Evolutionary conservation across 2,888 invertebrate genomes (phyloP), one percentile per base, ranked within the genome.

Genomic region (Teleogryllus oceanicus): DNA sequence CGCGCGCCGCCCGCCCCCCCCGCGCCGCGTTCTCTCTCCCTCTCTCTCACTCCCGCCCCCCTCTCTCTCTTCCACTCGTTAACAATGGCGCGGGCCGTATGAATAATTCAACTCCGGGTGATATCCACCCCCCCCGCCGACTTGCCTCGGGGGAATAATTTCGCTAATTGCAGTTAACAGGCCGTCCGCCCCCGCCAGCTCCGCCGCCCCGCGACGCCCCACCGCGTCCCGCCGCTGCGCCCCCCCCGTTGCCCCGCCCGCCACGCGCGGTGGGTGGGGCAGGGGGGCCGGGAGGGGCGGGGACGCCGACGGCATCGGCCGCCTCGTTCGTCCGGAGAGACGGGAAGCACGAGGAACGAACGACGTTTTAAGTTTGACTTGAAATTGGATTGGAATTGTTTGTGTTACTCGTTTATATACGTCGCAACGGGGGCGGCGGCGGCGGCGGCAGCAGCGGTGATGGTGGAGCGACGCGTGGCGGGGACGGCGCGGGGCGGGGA

Each of bases 71-170:
- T 62, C 62, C 62, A 62, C 62, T 62, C 62, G 62, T 62, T 62
- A 62, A 62, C 62, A 62, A 62, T n/a, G 62, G 62, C 62, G 62
- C 62, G 16, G 62, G 62, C 62, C 62, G 62, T 62, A 62, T 62
- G 62, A 62, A 62, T 62, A 62, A 62, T 62, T 62, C 62, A 62
- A 62, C 62, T 62, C 62, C 62, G 62, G 62, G 62, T 62, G 62
- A 62, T 62, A 62, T 62, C 62, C 62, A 62, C 62, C 62, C 62
- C 62, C 4, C 62, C 62, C 62, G 62, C 62, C 62, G 62, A 62
- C 62, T 62, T 62, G 62, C 62, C 62, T 62, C 62, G 62, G 62
- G 62, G 62, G 62, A 62, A 62, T 62, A 62, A 62, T 62, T 62
- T 62, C 62, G 62, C 62, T 62, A 62, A 62, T 62, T 62, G 62